Percentiles rank a stretch among this genome's conserved stretches.
phyloP scores from a whole-genome alignment of 1,140 invertebrate genomes.

The Piezodorus guildinii region DNA sequence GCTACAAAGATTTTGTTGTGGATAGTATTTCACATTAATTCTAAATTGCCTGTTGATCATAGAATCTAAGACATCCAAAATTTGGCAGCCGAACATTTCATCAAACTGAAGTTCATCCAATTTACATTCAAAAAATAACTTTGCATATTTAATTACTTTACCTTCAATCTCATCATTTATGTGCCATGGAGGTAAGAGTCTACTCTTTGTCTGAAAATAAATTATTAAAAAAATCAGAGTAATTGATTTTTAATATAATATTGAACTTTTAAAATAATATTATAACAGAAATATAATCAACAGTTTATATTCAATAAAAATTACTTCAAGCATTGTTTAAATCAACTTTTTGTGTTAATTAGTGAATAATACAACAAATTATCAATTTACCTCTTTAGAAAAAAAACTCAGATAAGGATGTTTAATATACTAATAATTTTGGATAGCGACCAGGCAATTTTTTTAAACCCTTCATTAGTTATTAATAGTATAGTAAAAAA shows the following conservation, averaged over 20 bases:
- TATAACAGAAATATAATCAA: neutral
- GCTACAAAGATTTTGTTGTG: neutral
- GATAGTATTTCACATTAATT: neutral
- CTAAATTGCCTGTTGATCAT: neutral
- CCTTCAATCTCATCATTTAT: neutral
- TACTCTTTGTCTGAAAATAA: neutral
- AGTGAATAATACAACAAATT: too few species aligned
- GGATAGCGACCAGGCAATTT: too few species aligned
- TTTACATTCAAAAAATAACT: slow-evolving; percentile 7
- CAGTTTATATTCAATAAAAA: too few species aligned
- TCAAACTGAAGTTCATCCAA: neutral
- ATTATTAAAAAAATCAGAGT: neutral
- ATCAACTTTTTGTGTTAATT: too few species aligned
- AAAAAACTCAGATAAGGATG: too few species aligned
- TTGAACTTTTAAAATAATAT: too few species aligned
- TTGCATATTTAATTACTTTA: neutral
- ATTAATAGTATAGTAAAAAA: too few species aligned
- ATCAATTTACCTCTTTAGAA: too few species aligned
- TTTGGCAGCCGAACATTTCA: neutral
- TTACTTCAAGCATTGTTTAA: too few species aligned
- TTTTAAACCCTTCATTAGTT: too few species aligned
- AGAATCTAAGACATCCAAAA: neutral
- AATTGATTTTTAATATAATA: too few species aligned
- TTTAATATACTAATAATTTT: too few species aligned
- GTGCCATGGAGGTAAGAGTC: neutral